A percentile compares a stretch with the other conserved stretches of the same genome.
phyloP scores from a whole-genome alignment of 2,888 invertebrate genomes.

The Zaprionus obscuricornis region DNA sequence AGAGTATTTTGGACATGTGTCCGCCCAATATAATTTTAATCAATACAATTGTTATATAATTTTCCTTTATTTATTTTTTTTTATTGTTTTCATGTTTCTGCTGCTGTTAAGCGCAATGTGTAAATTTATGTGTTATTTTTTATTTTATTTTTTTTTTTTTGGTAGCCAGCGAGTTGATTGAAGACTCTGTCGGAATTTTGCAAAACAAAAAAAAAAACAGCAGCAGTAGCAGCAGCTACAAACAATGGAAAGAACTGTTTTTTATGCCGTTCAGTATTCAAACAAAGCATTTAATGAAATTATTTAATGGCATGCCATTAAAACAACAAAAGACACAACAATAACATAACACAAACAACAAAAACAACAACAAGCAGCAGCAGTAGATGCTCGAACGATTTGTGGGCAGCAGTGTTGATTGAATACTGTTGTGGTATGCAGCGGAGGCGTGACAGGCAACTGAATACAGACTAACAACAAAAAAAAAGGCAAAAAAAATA shows the following conservation, averaged over 20 bases:
- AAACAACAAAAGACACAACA: slow-evolving; percentile 62
- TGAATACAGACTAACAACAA: slow-evolving; percentile 6
- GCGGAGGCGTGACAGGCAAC: slow-evolving; percentile 32
- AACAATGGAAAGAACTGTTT: slow-evolving; percentile 53
- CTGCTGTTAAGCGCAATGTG: no score
- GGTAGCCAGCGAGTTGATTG: slow-evolving; percentile 44
- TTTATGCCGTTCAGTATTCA: slow-evolving; percentile 41
- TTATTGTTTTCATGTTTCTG: no score
- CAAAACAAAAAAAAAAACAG: slow-evolving; percentile 18
- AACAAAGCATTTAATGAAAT: slow-evolving; percentile 73
- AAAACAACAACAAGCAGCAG: slow-evolving; percentile 7
- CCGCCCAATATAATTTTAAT: no score
- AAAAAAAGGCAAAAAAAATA: background rate
- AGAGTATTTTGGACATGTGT: no score
- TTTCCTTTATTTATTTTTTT: no score
- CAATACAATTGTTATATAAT: no score
- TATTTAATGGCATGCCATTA: slow-evolving; percentile 74
- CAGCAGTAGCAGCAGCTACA: slow-evolving; percentile 16
- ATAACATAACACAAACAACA: slow-evolving; percentile 31
- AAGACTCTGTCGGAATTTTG: slow-evolving; percentile 47
- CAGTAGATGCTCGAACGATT: no score
- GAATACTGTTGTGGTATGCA: slow-evolving; percentile 29
- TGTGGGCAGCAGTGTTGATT: slow-evolving; percentile 57
- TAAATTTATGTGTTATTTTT: no score
- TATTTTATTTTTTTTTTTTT: slow-evolving; percentile 13